Evolutionary conservation across 1,140 invertebrate species (phyloP), one percentile per base, ranked within the genome.

Genomic region (Rhynchophorus ferrugineus): DNA sequence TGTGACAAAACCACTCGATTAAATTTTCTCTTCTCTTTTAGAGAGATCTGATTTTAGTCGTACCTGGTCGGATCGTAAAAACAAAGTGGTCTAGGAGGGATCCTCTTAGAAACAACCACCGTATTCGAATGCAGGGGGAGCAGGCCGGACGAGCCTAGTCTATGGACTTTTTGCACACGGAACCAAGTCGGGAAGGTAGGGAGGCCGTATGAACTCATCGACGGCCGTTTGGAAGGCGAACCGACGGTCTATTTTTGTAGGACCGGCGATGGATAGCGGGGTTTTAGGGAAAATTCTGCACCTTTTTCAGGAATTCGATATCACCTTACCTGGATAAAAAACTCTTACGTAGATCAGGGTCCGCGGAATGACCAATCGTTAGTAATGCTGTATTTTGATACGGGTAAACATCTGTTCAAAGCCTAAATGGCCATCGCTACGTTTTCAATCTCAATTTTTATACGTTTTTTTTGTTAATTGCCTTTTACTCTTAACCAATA

Each of bases 131-230:
- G 68, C 48, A 53, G 46, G 14, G 38, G 56, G 50, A 54, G 53
- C 52, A 45, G 22, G 35, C 21, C 22, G 2, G 50, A 36, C 20
- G 49, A 49, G 56, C 61, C 64, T 70, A 69, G 68, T 70, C 67
- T 70, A 70, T 70, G 59, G 49, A 62, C 39, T 49, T 41, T 66
- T 70, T 70, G 68, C 68, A 70, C 68, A 70, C 68, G 68, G 60
- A 67, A 60, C 67, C 56, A 59, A 46, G 11, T 45, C 45, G 22
- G 46, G 46, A 49, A 49, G 55, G 55, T 55, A 58, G 60, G 59
- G 66, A 59, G 58, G 56, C 43, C 47, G 37, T 36, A 41, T 41
- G 33, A 39, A 54, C 54, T 55, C 21, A 55, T 38, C 41, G 36
- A 43, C 29, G 43, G 21, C 45, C 52, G 57, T 64, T 46, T 56